Evolutionary conservation across 1,140 invertebrate species (phyloP).

Genomic region (Leucophenga varia): DNA sequence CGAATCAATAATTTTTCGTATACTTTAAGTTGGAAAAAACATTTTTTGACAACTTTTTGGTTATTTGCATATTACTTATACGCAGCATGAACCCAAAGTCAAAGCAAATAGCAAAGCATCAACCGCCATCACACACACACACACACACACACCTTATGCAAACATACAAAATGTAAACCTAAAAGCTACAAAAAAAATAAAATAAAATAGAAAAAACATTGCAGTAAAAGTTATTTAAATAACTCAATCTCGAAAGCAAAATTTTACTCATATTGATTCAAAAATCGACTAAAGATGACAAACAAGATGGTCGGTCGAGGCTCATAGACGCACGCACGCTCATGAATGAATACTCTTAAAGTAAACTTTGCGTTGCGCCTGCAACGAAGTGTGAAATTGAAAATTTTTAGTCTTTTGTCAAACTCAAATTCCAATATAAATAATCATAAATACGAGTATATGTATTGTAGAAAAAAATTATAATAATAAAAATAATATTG

Average conservation of each 20-base stretch:
- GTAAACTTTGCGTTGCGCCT: slow-evolving; percentile 17
- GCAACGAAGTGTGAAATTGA: slow-evolving; percentile 49
- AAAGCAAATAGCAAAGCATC: slow-evolving; percentile 27
- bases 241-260: neutral
- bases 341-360: too few species aligned
- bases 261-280: neutral
- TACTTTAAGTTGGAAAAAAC: too few species aligned
- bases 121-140: slow-evolving; percentile 19
- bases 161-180: slow-evolving; percentile 8
- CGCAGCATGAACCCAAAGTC: slow-evolving; percentile 22
- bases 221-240: too few species aligned
- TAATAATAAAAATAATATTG: too few species aligned
- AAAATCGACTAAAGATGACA: neutral
- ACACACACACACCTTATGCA: slow-evolving; percentile 15
- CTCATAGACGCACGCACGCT: too few species aligned
- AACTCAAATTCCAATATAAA: too few species aligned
- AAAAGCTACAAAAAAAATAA: slow-evolving; percentile 5
- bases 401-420: slow-evolving; percentile 31
- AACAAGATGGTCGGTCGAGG: neutral
- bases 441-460: too few species aligned
- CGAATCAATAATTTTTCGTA: too few species aligned
- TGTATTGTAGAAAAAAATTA: too few species aligned
- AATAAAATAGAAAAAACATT: too few species aligned
- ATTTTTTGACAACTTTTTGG: slow-evolving; percentile 16
- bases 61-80: slow-evolving; percentile 29